Evolutionary conservation across 2,113 vertebrate species (phyloP).

Genomic region (Bubalus kerabau): DNA sequence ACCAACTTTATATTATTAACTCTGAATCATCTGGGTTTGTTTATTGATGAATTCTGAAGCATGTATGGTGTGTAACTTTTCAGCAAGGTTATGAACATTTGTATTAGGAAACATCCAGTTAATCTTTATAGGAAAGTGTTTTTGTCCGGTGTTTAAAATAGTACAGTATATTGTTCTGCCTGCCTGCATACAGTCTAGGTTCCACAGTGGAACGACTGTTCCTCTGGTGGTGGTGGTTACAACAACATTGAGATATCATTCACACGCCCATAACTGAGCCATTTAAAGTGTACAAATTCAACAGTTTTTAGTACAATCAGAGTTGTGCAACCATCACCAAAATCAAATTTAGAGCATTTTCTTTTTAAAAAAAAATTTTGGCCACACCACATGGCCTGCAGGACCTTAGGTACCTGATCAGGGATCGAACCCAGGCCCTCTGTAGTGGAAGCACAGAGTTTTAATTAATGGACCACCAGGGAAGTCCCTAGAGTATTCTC

Average conservation of each 20-base stretch:
- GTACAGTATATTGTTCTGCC: background rate
- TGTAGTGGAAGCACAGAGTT: background rate
- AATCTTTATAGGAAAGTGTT: background rate
- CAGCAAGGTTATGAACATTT: background rate
- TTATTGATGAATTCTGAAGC: slow-evolving; percentile 47
- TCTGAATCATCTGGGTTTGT: background rate
- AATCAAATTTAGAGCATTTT: background rate
- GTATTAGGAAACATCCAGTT: background rate
- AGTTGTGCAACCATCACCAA: background rate
- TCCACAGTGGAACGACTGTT: background rate
- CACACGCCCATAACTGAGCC: background rate
- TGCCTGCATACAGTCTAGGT: background rate
- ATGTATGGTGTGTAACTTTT: background rate
- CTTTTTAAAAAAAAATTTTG: background rate
- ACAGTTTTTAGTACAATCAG: background rate
- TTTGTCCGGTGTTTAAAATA: background rate
- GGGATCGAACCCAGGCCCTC: background rate
- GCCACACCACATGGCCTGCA: background rate
- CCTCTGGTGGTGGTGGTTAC: background rate
- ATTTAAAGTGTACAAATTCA: background rate
- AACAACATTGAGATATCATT: slow-evolving; percentile 11
- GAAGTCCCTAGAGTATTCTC: background rate
- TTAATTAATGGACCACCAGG: background rate
- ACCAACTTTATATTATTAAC: background rate
- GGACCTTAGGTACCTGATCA: background rate